Base-by-base conservation (phyloP, 1,140 invertebrate genomes). In the Drosophila orosa region DNA sequence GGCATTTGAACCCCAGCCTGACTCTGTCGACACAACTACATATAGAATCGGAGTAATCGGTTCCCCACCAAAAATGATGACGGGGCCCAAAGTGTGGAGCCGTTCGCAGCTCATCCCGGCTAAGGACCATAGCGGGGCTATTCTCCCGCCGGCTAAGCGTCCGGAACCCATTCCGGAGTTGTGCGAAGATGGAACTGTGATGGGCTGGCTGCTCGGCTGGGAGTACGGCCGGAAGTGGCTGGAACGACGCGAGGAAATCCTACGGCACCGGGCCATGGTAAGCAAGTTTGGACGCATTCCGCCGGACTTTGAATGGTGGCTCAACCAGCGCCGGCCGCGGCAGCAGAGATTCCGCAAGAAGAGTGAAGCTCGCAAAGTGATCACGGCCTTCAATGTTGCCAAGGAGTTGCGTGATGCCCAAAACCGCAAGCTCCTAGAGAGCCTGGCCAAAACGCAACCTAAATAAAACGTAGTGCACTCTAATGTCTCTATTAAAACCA, bases 171-270 rank as follows among this genome's bases (percentile, higher is more conserved):
- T 63, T 31, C 50, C 42, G 27, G 19, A 69, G n/a, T 10, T 35
- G 13, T 33, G 50, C 25, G 72, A 56, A 1, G 72, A 65, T 13
- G 44, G 33, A 9, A 25, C 40, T 0, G 25, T 13, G n/a, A 74
- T 74, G 72, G 19, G 48, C 3, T 63, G 37, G 50, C 33, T 74
- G 12, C 44, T 74, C 15, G 72, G 69, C 15, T 74, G 71, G 72
- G 72, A 74, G 31, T 74, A 74, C 37, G 72, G 72, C 5, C 37
- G 72, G 25, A 74, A 56, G 19, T 74, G 72, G 72, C 40, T 74
- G 19, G 48, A 61, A 19, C 40, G 31, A 5, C 69, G 72, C 5
- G 72, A 74, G n/a, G 33, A 74, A n/a, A 40, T 65, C 27, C 3
- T 22, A 3, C 19, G 15, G 4, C 40, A 74, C 10, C 42, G 59